Base-by-base conservation (phyloP, 92 coral and sea anemone species). In the Scolanthus callimorphus region DNA sequence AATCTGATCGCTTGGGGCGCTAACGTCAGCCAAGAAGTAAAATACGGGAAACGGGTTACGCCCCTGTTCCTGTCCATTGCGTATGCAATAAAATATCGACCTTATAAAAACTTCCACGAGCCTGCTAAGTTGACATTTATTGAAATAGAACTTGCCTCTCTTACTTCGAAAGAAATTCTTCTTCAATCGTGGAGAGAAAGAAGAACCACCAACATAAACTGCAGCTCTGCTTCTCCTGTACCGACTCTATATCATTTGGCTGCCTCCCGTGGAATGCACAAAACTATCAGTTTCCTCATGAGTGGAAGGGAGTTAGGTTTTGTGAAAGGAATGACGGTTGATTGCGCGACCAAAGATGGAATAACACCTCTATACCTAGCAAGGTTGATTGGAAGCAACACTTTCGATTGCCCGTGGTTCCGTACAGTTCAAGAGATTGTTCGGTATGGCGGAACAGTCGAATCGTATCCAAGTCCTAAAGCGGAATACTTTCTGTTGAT, bases 1-100 rank as follows among this genome's bases (percentile, higher is more conserved):
- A 56, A 3, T 39, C 63, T 88, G 19, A 55, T 77, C 2, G 50
- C 64, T 0, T 59, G 61, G 71, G 86, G 87, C 1, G 86, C 85
- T 2, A 56, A 78, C 47, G 56, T 61, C 0, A 27, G 57, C 1
- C 1, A 46, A 11, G 4, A 31, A 11, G 75, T 82, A 30, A 54
- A 59, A 3, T 51, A 62, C 0, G 82, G 79, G 0, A 37, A 73
- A 15, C n/a, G n/a, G n/a, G n/a, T n/a, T n/a, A 56, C 49, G 47
- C 61, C 88, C 20, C 48, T 79, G 46, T 23, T 34, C 3, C 51
- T 83, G 9, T 54, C 96, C 17, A 67, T 83, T 25, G 37, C 54
- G 57, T 70, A 44, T 60, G 79, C 64, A 13, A 45, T 67, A 13
- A 67, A 67, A 29, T 67, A 67, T 25, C 63, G 74, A 25, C 74